A percentile compares a stretch with the other conserved stretches of the same genome.
Conservation (phyloP, 1,140 invertebrate species). For the Tetramorium simillimum region DNA sequence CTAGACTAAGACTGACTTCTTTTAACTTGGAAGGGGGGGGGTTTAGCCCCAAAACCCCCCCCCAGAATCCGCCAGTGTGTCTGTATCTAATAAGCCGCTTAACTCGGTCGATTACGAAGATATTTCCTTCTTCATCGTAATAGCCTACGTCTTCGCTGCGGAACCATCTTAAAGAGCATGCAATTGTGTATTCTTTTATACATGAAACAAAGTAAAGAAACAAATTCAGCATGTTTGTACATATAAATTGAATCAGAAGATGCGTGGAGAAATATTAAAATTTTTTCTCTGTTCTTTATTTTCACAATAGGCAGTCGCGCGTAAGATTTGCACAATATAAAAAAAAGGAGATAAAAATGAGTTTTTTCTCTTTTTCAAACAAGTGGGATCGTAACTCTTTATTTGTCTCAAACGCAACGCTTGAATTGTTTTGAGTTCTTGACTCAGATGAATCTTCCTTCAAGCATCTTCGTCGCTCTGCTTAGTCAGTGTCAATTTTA, state of each 20-base stretch:
- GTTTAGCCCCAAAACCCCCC: too few relatives aligned
- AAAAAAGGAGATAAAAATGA: too few relatives aligned
- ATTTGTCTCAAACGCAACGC: background rate
- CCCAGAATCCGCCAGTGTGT: too few relatives aligned
- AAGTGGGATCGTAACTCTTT: slow-evolving; percentile 50
- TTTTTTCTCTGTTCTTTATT: too few relatives aligned
- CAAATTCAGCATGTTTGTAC: background rate
- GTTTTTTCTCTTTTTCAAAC: too few relatives aligned
- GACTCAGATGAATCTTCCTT: slow-evolving; percentile 47
- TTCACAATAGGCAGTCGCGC: too few relatives aligned
- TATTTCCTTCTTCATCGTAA: slow-evolving; percentile 83
- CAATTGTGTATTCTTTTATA: background rate
- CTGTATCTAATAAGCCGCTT: slow-evolving; percentile 88
- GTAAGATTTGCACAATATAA: too few relatives aligned
- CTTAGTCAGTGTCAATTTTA: slow-evolving; percentile 17
- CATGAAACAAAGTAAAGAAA: background rate
- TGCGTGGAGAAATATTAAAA: too few relatives aligned
- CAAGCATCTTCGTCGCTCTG: slow-evolving; percentile 22
- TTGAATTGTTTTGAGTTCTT: slow-evolving; percentile 50
- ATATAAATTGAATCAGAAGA: too few relatives aligned
- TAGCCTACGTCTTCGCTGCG: slow-evolving; percentile 87
- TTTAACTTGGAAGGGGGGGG: too few relatives aligned
- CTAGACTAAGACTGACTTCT: too few relatives aligned
- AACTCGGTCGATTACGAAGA: slow-evolving; percentile 86
- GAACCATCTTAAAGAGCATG: slow-evolving; percentile 84